Base-by-base conservation (phyloP, 2,113 vertebrate species). In the Seriola quinqueradiata region DNA sequence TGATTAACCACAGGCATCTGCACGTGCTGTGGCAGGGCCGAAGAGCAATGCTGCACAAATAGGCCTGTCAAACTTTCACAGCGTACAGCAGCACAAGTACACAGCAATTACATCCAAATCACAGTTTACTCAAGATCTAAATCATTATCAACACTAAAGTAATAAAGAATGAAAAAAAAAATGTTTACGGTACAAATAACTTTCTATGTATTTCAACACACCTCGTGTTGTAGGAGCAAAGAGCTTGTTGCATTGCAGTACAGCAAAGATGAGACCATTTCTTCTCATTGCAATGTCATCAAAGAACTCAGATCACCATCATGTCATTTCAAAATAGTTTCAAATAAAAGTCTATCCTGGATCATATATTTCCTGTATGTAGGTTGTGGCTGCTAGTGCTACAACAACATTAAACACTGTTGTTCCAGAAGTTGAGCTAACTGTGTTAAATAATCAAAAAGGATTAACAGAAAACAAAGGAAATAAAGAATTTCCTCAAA, bases 1-100 rank as follows among this genome's bases (percentile, higher is more conserved):
- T 75, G 70, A 92, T 94, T 87, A 93, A 76, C 50, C 79, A 76
- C 74, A 86, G 72, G 32, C 50, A 64, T 86, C 84, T 90, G 77
- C 79, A 82, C 16, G 4, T 77, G 36, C 14, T 64, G 68, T 50
- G 63, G 79, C 72, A 55, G 77, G 55, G 42, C 74, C 46, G 48
- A 38, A 83, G 65, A 84, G 75, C 69, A 64, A 70, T 57, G 72
- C 48, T 40, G 70, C 73, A 81, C 66, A 79, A 82, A 87, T n/a
- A 83, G 16, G 19, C 61, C 69, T 36, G 48, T 76, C 44, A 70
- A 28, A 42, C 60, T 77, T 73, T 77, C 13, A 76, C 64, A 78
- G 21, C 52, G 58, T 64, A 54, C 59, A 44, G 57, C 46, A 54
- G 8, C 55, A 61, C 64, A 81, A 79, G 80, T 65, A 78, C 72